Base-by-base conservation (phyloP, 2,888 invertebrate genomes). In the Mesorhabditis belari region DNA sequence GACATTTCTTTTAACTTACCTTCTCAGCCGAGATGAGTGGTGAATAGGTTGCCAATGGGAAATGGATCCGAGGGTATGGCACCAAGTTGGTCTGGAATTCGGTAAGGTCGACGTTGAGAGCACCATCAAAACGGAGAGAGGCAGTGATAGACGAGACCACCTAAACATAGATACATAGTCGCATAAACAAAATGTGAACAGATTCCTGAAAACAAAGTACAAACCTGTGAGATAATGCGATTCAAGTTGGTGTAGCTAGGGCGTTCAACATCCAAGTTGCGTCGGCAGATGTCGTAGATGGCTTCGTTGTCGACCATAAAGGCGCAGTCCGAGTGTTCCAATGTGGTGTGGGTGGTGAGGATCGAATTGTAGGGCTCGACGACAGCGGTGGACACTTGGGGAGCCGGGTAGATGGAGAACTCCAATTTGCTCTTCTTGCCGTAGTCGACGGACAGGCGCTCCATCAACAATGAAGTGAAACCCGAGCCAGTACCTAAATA, bases 351-450 rank as follows among this genome's bases (percentile, higher is more conserved):
- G n/a, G n/a, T n/a, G n/a, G n/a, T n/a, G n/a, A n/a, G n/a, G n/a
- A n/a, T 63, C 90, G 93, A 92, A 85, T 94, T 95, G 88, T 94
- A 94, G 0, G 93, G 93, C 81, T 93, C 93, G 44, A 93, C 92
- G 19, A 93, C 92, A 0, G 92, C 91, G 1, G 92, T 92, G 44
- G 91, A 91, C 24, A 92, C 72, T 82, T 89, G 85, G 90, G 90
- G 44, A 17, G 92, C 90, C 9, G 92, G 92, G 81, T 92, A 92
- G 63, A 92, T 88, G 17, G 90, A 88, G 82, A 91, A 92, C 82
- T 90, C 90, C 57, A 91, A 84, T 80, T 91, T 77, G 26, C 75
- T 71, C 69, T 77, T 77, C 66, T 77, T 77, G 27, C 78, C 78
- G 60, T 77, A 77, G 79, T 91, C 90, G 19, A 88, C 88, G 0